These are phyloP conservation scores for Typhlomys cinereus DNA, from an alignment of 2,113 vertebrate species.

Conservation along the genomic window DNA sequence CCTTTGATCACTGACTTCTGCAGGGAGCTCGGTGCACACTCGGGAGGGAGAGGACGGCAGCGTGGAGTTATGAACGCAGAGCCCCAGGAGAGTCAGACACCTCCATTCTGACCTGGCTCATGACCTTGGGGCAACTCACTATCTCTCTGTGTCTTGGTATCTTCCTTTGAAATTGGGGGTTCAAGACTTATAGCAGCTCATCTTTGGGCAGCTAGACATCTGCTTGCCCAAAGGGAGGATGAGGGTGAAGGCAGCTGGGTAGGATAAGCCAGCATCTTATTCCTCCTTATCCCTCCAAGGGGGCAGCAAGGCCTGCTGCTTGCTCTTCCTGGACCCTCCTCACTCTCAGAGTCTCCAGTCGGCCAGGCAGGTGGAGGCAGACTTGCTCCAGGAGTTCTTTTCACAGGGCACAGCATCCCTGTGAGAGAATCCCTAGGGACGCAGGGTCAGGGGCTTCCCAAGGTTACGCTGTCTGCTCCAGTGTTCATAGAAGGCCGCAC, in stretches of 20 bases:
- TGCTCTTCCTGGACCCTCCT: rapidly evolving
- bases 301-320: neutral
- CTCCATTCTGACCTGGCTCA: neutral
- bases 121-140: slow-evolving; percentile 53
- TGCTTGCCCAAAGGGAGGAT: neutral
- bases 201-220: neutral
- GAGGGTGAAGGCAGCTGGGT: neutral
- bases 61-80: neutral
- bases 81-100: neutral
- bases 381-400: rapidly evolving
- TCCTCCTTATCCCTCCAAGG: neutral
- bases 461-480: neutral
- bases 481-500: neutral
- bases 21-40: neutral
- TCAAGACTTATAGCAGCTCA: neutral
- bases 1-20: neutral
- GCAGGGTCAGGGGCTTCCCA: neutral
- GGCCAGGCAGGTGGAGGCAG: rapidly evolving
- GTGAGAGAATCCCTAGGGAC: neutral
- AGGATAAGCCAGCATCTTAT: neutral
- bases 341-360: neutral
- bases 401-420: neutral
- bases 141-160: neutral
- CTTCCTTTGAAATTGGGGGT: slow-evolving; percentile 9
- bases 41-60: neutral